phyloP scores from a whole-genome alignment of 2,888 invertebrate genomes.

The Stictocephala bisonia region DNA sequence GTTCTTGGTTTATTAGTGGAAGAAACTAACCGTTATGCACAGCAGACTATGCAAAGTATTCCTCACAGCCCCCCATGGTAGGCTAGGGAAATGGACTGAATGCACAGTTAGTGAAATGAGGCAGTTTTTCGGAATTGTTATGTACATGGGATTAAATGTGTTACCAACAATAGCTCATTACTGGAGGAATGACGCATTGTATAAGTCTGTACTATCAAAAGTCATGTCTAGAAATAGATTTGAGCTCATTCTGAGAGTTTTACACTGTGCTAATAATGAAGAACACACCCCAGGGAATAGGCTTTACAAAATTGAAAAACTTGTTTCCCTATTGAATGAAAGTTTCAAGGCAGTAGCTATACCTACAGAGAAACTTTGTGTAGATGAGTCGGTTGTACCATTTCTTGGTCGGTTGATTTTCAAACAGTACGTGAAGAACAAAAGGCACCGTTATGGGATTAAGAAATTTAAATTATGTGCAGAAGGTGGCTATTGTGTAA shows the following conservation, averaged over 20 bases:
- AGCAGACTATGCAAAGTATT: background rate
- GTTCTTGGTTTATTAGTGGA: too few relatives aligned
- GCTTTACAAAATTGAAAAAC: constrained; percentile 12
- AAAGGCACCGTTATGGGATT: constrained; percentile 31
- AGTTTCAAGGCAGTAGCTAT: background rate
- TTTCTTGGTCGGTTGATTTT: too few relatives aligned
- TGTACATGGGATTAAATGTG: constrained; percentile 60
- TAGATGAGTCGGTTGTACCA: too few relatives aligned
- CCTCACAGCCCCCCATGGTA: background rate
- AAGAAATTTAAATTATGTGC: constrained; percentile 40
- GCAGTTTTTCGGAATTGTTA: constrained; percentile 58
- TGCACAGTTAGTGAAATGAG: constrained; percentile 58
- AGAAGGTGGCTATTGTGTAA: too few relatives aligned
- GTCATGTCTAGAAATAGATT: constrained; percentile 4
- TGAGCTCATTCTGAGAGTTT: constrained; percentile 9
- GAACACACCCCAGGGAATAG: background rate
- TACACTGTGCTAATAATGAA: constrained; percentile 23
- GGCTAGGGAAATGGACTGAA: constrained; percentile 52
- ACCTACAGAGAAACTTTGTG: too few relatives aligned
- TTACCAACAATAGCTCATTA: constrained; percentile 59
- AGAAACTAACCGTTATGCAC: constrained; percentile 43
- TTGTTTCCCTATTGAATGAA: background rate
- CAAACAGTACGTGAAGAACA: constrained; percentile 23
- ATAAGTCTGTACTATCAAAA: constrained; percentile 45
- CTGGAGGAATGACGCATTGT: constrained; percentile 55